phyloP scores from a whole-genome alignment of 2,888 invertebrate species.

The Yponomeuta sedellus region DNA sequence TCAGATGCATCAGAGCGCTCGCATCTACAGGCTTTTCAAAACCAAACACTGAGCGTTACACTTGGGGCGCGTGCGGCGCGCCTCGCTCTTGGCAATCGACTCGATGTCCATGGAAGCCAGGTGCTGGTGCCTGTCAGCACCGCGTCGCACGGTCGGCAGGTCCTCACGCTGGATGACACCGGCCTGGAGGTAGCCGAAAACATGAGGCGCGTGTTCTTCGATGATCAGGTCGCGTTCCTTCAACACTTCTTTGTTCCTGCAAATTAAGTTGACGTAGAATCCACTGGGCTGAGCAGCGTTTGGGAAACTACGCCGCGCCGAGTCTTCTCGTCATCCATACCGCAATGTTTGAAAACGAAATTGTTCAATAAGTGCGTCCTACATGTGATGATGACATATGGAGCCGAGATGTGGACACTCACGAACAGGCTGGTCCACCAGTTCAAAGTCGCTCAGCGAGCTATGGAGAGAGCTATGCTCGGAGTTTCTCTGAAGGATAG shows the following conservation, averaged over 20 bases:
- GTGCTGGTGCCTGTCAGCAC: conserved; percentile 19
- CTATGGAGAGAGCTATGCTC: no score
- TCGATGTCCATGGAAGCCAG: conserved; percentile 29
- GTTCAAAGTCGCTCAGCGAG: no score
- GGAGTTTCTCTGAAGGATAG: no score
- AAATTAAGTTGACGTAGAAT: not conserved
- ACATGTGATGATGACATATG: no score
- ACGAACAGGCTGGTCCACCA: no score
- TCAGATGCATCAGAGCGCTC: no score
- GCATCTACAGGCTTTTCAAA: not conserved
- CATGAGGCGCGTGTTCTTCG: conserved; percentile 71
- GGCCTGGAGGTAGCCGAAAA: conserved; percentile 77
- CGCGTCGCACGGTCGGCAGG: conserved; percentile 37
- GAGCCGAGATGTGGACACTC: no score
- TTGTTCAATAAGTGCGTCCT: no score
- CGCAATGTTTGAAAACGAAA: no score
- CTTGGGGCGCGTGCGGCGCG: conserved; percentile 31
- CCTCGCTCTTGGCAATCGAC: conserved; percentile 23
- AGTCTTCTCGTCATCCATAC: no score
- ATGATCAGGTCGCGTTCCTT: conserved; percentile 74
- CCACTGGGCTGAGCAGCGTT: no score
- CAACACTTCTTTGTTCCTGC: conserved; percentile 52
- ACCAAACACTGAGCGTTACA: conserved; percentile 50
- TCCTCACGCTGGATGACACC: conserved; percentile 67
- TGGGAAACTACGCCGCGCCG: no score